Percentiles rank a stretch among this genome's conserved stretches.
phyloP scores from a whole-genome alignment of 2,113 vertebrate genomes.

The Phalacrocorax pelagicus region DNA sequence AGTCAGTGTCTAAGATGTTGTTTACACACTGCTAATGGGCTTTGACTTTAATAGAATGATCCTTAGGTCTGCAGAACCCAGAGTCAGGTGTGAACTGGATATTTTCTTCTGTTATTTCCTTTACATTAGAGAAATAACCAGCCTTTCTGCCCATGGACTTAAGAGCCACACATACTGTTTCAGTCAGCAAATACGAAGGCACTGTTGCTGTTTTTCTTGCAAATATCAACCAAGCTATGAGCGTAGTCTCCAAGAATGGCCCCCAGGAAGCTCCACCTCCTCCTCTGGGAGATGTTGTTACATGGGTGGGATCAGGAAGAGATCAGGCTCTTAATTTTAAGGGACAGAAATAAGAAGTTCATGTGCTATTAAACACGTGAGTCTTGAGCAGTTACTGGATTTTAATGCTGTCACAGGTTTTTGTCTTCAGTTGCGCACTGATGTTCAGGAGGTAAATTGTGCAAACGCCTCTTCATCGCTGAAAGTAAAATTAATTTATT shows the following conservation, averaged over 20 bases:
- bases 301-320: background rate
- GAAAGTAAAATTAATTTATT: background rate
- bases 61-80: constrained; percentile 44
- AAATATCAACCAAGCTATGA: background rate
- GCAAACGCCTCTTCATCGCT: background rate
- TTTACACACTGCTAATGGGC: constrained; percentile 69
- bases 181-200: background rate
- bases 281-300: background rate
- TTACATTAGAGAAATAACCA: constrained; percentile 3
- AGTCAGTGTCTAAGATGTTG: constrained; percentile 70
- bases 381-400: background rate
- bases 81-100: constrained; percentile 55
- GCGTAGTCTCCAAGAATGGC: background rate
- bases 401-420: background rate
- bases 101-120: constrained; percentile 30
- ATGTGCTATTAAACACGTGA: background rate
- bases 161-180: background rate
- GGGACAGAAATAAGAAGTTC: background rate
- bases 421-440: background rate
- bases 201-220: background rate
- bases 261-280: background rate
- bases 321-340: background rate
- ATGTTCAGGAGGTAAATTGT: background rate
- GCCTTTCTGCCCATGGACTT: background rate
- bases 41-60: constrained; percentile 66